A percentile compares a stretch with the other conserved stretches of the same genome.
Evolutionary conservation across 2,888 invertebrate genomes (phyloP).

Genomic region (Embidobia sp.): DNA sequence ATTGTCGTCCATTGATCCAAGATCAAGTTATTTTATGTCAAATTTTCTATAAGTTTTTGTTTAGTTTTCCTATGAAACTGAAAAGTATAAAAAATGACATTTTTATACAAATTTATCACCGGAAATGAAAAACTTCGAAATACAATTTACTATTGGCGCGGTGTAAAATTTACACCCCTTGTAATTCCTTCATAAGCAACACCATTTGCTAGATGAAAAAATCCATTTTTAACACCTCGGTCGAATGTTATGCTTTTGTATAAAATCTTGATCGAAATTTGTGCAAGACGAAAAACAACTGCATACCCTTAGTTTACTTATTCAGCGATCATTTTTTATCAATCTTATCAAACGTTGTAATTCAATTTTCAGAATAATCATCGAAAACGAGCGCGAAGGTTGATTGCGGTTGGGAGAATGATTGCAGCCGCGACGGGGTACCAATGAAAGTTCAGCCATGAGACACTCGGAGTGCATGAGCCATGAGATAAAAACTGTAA

Average conservation of each 20-base stretch:
- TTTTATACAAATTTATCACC: too few relatives aligned
- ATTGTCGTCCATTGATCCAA: too few relatives aligned
- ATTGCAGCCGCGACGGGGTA: conserved; percentile 39
- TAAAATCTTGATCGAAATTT: conserved; percentile 19
- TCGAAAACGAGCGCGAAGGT: conserved; percentile 16
- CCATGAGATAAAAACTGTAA: conserved; percentile 66
- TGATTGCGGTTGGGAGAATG: conserved; percentile 19
- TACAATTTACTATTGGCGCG: too few relatives aligned
- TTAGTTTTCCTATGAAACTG: too few relatives aligned
- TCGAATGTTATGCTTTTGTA: conserved; percentile 2
- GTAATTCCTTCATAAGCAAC: conserved; percentile 10
- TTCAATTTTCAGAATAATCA: conserved; percentile 38
- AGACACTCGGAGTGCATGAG: conserved; percentile 55
- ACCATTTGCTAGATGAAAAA: conserved; percentile 23
- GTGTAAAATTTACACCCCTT: conserved; percentile 3
- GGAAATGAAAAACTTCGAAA: too few relatives aligned
- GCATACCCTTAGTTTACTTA: conserved; percentile 4
- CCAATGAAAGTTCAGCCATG: conserved; percentile 51
- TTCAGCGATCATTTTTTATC: conserved; percentile 1
- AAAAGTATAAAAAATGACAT: too few relatives aligned
- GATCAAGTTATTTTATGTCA: too few relatives aligned
- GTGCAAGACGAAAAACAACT: background rate
- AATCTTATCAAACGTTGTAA: conserved; percentile 43
- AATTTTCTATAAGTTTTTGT: too few relatives aligned
- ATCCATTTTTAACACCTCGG: conserved; percentile 20